Conservation (phyloP, 2,113 vertebrate genomes). For the Pachyramphus minor region DNA sequence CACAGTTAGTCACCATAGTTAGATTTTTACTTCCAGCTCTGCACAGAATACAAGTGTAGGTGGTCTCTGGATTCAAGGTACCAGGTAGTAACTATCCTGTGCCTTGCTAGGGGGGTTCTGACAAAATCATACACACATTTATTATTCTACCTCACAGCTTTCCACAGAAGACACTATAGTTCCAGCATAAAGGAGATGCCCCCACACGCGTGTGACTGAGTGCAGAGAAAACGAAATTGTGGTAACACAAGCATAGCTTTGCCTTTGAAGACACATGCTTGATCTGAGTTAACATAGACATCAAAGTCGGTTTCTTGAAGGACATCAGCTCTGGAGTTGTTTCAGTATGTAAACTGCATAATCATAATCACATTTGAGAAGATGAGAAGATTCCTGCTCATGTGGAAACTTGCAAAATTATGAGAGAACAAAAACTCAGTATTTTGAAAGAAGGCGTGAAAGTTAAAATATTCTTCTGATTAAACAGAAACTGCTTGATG, state of each 20-base stretch:
- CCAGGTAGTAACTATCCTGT: not conserved
- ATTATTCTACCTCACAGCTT: not conserved
- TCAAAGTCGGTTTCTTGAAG: not conserved
- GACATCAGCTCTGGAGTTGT: not conserved
- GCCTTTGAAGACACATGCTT: not conserved
- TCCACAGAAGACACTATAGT: not conserved
- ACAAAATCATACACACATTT: not conserved
- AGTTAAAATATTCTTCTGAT: not conserved
- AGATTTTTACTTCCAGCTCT: not conserved
- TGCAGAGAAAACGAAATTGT: not conserved
- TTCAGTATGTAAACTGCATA: not conserved
- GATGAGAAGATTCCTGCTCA: not conserved
- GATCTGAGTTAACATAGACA: not conserved
- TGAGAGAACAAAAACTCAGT: not conserved
- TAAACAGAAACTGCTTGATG: not conserved
- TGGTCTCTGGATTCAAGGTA: not conserved
- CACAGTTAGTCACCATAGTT: not conserved
- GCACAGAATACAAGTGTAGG: too few relatives aligned
- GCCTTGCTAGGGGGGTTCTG: not conserved
- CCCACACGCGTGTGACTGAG: accelerated
- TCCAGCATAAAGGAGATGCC: not conserved
- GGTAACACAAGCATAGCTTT: not conserved
- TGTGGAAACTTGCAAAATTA: not conserved
- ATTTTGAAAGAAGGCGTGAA: not conserved
- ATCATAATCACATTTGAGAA: not conserved